Base-by-base conservation (phyloP, 2,113 vertebrate genomes). In the Ammodytes marinus region DNA sequence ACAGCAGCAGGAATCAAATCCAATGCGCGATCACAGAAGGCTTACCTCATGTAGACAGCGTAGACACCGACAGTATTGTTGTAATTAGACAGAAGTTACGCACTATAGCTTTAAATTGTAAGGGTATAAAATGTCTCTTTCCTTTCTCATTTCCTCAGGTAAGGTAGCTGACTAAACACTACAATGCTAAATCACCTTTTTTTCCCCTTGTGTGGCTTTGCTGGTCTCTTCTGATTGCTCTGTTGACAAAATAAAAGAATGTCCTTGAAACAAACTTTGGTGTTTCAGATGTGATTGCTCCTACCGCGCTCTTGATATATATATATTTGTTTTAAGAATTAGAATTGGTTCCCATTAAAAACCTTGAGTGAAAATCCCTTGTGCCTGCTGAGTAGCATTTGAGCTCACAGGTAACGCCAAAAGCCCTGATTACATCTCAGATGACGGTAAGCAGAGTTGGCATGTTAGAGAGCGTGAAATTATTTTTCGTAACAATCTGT, bases 341-440 rank as follows among this genome's bases (percentile, higher is more conserved):
- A 68, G 80, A 46, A 79, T 53, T 65, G 80, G 69, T 77, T 82
- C 58, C 60, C 82, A 66, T 85, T 90, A 72, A 78, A 86, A 78
- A 86, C 35, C 59, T 27, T 0, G n/a, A 59, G 74, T 82, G 79
- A 72, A 71, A 87, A 58, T 60, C 79, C 81, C 82, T 13, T 0
- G 53, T 63, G 79, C 54, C 79, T 79, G 77, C 50, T 78, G 76
- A 9, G n/a, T 19, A 57, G 71, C 69, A n/a, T 65, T 85, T 91
- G 75, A 78, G 70, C 78, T 27, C 68, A 85, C 68, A 85, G 76
- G 73, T 60, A 39, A 68, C 14, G 53, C 76, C 59, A 72, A 77
- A 70, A 82, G 53, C 66, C 70, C 86, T 66, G 89, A 90, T 90
- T 77, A 73, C 79, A 87, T 89, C 88, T 40, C 35, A 73, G 69